Evolutionary conservation across 2,888 invertebrate genomes (phyloP), one percentile per base, ranked within the genome.

Genomic region (Carcina quercana): DNA sequence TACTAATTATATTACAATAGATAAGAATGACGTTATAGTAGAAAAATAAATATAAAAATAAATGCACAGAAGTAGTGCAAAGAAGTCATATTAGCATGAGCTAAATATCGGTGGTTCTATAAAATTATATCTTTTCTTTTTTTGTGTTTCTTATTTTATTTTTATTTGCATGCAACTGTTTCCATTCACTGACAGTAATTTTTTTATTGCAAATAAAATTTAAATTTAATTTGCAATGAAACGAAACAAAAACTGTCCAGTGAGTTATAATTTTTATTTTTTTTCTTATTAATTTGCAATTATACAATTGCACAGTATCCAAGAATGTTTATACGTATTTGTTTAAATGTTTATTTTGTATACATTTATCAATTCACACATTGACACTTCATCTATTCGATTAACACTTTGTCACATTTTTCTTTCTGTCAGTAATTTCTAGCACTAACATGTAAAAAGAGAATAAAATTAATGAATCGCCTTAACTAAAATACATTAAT

Each of bases 51-150:
- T n/a, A 47, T 41, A 59, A 57, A 42, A 48, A 52, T 65, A 79
- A 80, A 78, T 72, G 82, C 80, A 83, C 82, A 76, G 43, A 8
- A 68, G 74, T 75, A 82, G 80, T 82, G 83, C 80, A 59, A 73
- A 74, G 73, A 43, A 62, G 70, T n/a, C n/a, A n/a, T n/a, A 57
- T 71, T 29, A 63, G 83, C 82, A 83, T 83, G 83, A 67, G 79
- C 76, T 80, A 59, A 67, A 61, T 68, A 61, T 74, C 66, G 60
- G 59, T 76, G 73, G 44, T 53, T 45, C 47, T 52, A 49, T 45
- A 50, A 47, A 54, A 49, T 20, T 20, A 8, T 1, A 24, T 5
- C 12, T 53, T 48, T 51, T 43, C 53, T 50, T 52, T 55, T 11
- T 11, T n/a, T n/a, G 45, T 46, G 44, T 39, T 37, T 37, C 25